These are phyloP conservation scores for Chlorops oryzae DNA, from an alignment of 1,140 invertebrate species.

Conservation along the genomic window DNA sequence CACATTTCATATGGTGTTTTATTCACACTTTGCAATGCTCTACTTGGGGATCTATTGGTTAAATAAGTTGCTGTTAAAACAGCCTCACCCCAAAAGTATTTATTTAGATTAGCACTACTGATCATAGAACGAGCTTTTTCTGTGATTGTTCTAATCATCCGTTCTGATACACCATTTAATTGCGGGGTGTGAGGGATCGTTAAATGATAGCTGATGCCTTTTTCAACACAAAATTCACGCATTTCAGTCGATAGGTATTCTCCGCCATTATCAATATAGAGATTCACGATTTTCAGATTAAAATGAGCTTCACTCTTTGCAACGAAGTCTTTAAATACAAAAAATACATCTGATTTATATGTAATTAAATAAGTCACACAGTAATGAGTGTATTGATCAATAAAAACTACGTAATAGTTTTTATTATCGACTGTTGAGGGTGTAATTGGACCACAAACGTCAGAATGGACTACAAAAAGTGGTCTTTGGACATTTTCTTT, in stretches of 20 bases:
- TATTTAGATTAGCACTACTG: constrained; percentile 25
- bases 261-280: constrained; percentile 22
- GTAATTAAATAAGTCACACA: constrained; percentile 27
- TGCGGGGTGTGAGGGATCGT: constrained; percentile 49
- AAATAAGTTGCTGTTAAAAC: constrained; percentile 45
- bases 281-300: constrained; percentile 39
- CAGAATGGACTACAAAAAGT: constrained; percentile 45
- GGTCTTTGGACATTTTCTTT: constrained; percentile 36
- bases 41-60: constrained; percentile 48
- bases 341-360: constrained; percentile 38
- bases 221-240: constrained; percentile 41
- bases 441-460: constrained; percentile 49
- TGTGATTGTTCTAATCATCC: constrained; percentile 47
- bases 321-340: constrained; percentile 39
- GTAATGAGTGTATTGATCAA: constrained; percentile 18
- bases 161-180: constrained; percentile 51
- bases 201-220: constrained; percentile 49
- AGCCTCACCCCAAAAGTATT: constrained; percentile 45
- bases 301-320: constrained; percentile 41
- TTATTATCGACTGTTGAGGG: constrained; percentile 33
- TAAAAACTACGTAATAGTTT: constrained; percentile 24
- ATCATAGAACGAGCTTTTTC: constrained; percentile 48
- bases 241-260: constrained; percentile 23
- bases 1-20: constrained; percentile 50
- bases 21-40: constrained; percentile 27